Conservation (phyloP, 2,888 invertebrate species). For the Plutella xylostella region DNA sequence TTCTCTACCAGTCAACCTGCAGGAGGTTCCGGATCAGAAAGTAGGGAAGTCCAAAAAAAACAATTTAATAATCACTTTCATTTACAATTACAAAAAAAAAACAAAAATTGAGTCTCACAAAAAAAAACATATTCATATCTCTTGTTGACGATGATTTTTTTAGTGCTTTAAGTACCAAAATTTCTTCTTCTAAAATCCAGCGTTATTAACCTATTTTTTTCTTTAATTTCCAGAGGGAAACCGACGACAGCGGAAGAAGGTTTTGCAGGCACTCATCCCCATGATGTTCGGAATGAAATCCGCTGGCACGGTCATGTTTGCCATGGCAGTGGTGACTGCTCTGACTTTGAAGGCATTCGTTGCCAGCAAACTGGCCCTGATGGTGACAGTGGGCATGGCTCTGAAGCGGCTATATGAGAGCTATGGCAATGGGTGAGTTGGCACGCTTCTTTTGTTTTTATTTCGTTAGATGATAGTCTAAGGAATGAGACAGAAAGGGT, state of each 20-base stretch:
- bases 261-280: slow-evolving; percentile 73
- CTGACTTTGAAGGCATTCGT: slow-evolving; percentile 76
- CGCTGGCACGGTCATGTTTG: slow-evolving; percentile 72
- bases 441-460: neutral
- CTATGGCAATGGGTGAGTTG: slow-evolving; percentile 59
- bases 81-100: too few relatives aligned
- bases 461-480: too few relatives aligned
- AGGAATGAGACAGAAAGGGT: too few relatives aligned
- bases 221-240: slow-evolving; percentile 29
- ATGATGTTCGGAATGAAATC: slow-evolving; percentile 77
- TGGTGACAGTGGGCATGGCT: slow-evolving; percentile 73
- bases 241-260: slow-evolving; percentile 72
- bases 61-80: too few relatives aligned
- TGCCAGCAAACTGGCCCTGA: slow-evolving; percentile 76
- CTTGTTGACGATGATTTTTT: neutral
- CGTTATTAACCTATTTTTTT: too few relatives aligned
- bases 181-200: too few relatives aligned
- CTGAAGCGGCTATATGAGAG: slow-evolving; percentile 73
- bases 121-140: too few relatives aligned
- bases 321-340: slow-evolving; percentile 70
- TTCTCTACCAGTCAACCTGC: too few relatives aligned
- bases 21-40: too few relatives aligned
- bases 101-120: too few relatives aligned
- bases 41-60: too few relatives aligned
- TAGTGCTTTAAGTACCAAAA: too few relatives aligned